phyloP scores from a whole-genome alignment of 2,797 vertebrate genomes.

The Dryobates pubescens region DNA sequence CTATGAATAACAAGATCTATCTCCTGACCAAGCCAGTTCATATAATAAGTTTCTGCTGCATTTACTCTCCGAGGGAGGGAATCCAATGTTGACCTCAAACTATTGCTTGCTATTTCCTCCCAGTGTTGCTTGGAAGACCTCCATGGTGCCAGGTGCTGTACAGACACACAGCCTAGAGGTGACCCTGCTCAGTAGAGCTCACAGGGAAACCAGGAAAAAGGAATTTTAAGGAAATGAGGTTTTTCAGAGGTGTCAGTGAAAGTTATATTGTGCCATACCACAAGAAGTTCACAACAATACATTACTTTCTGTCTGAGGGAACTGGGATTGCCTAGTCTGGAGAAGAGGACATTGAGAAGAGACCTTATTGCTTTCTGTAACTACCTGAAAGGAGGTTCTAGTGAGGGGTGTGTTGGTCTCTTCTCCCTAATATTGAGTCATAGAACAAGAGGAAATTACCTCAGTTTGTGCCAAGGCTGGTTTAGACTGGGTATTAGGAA shows the following conservation, averaged over 20 bases:
- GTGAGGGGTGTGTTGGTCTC: no score
- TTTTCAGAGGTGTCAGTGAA: not conserved
- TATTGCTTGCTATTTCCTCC: not conserved
- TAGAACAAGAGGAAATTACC: no score
- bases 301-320: no score
- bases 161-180: not conserved
- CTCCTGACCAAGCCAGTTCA: not conserved
- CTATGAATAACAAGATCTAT: slow-evolving; percentile 3
- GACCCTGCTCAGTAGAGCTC: not conserved
- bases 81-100: not conserved
- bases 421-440: no score
- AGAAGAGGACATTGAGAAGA: no score
- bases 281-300: not conserved
- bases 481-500: no score
- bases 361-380: no score
- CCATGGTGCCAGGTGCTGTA: fast-evolving
- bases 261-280: no score
- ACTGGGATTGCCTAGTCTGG: no score
- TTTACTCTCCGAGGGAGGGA: not conserved
- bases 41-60: not conserved
- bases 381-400: no score
- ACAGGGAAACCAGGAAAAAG: fast-evolving
- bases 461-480: no score
- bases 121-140: not conserved
- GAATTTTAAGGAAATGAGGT: fast-evolving